A percentile compares a stretch with the other conserved stretches of the same genome.
Conservation (phyloP, 2,113 vertebrate genomes). For the Ardeotis arabs region DNA sequence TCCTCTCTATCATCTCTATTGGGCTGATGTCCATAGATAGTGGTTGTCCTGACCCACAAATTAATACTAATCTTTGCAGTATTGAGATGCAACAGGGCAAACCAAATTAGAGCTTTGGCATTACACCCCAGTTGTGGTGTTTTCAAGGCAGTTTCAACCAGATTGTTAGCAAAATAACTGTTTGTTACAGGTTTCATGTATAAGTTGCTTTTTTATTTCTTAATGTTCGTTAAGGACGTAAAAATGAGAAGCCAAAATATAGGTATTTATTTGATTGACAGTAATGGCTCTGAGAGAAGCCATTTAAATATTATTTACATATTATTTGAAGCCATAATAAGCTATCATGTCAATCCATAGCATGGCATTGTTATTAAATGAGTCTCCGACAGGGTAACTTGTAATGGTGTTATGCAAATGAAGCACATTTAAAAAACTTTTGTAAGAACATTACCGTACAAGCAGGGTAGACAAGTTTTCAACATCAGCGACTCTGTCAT, state of each 20-base stretch:
- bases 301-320: conserved; percentile 74
- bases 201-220: conserved; percentile 27
- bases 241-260: conserved; percentile 61
- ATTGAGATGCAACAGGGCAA: background rate
- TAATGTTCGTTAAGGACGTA: conserved; percentile 40
- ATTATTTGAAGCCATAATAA: conserved; percentile 66
- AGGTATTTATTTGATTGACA: conserved; percentile 59
- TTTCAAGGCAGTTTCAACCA: conserved; percentile 15
- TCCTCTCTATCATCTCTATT: background rate
- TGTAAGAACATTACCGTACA: background rate
- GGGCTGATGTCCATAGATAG: background rate
- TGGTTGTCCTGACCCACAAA: background rate
- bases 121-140: background rate
- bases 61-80: background rate
- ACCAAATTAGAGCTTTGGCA: background rate
- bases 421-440: conserved; percentile 2
- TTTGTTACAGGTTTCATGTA: conserved; percentile 38
- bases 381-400: background rate
- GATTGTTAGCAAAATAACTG: conserved; percentile 40
- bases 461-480: background rate
- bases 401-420: conserved; percentile 45
- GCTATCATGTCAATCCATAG: conserved; percentile 32
- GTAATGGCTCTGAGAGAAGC: conserved; percentile 58
- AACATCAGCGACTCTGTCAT: background rate
- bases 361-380: conserved; percentile 44